These are phyloP conservation scores for Xiphydria camelus DNA, from an alignment of 2,888 invertebrate species.

Conservation along the genomic window DNA sequence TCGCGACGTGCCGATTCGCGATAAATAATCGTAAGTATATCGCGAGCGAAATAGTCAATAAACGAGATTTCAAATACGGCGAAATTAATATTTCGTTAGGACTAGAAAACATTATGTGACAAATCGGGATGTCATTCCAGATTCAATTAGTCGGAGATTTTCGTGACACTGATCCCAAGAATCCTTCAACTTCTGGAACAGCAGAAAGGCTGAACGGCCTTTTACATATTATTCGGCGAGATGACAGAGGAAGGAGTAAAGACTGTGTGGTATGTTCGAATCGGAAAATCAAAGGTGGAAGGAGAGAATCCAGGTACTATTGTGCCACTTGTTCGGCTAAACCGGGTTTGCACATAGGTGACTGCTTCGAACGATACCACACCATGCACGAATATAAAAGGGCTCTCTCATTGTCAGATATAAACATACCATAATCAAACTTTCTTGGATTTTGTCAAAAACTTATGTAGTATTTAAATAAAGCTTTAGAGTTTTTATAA, in stretches of 20 bases:
- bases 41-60: no score
- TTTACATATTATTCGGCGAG: constrained; percentile 12
- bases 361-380: constrained; percentile 5
- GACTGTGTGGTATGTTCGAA: constrained; percentile 11
- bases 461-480: no score
- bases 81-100: no score
- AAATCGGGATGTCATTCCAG: no score
- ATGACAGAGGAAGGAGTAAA: constrained; percentile 11
- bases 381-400: constrained; percentile 1
- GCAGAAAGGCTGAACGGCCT: constrained; percentile 13
- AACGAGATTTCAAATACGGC: no score
- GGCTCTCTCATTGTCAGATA: no score
- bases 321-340: constrained; percentile 2
- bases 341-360: constrained; percentile 5
- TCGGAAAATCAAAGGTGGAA: constrained; percentile 10
- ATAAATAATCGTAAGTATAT: no score
- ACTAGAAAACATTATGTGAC: no score
- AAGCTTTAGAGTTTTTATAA: no score
- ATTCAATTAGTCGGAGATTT: constrained; percentile 17
- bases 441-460: no score
- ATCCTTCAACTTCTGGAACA: constrained; percentile 11
- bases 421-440: no score
- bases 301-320: constrained; percentile 7
- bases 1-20: constrained; percentile 39
- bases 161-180: constrained; percentile 12